phyloP scores from a whole-genome alignment of 2,113 vertebrate species.

The Octodon degus region DNA sequence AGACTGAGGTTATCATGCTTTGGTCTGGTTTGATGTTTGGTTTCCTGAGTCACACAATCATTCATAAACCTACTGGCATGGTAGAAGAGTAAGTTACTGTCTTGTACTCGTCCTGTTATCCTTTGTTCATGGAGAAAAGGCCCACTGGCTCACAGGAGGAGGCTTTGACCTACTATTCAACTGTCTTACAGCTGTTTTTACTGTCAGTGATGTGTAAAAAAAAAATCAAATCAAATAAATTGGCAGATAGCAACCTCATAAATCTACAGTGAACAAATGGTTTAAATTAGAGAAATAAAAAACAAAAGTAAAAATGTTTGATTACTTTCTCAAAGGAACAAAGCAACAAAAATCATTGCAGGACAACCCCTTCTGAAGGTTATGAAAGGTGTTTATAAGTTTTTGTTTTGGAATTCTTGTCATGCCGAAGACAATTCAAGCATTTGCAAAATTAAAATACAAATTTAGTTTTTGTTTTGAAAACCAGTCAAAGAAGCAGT shows the following conservation, averaged over 20 bases:
- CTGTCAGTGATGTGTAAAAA: slow-evolving; percentile 62
- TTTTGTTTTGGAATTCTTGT: background rate
- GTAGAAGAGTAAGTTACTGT: background rate
- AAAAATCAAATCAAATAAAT: slow-evolving; percentile 63
- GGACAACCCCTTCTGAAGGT: slow-evolving; percentile 59
- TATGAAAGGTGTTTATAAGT: background rate
- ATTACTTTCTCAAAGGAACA: slow-evolving; percentile 69
- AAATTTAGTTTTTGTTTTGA: slow-evolving; percentile 51
- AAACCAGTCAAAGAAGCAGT: background rate
- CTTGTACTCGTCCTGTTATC: background rate
- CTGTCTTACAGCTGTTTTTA: slow-evolving; percentile 68
- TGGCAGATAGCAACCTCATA: slow-evolving; percentile 67
- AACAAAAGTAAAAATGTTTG: slow-evolving; percentile 70
- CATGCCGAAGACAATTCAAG: slow-evolving; percentile 19
- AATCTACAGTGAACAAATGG: slow-evolving; percentile 72
- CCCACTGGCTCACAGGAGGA: slow-evolving; percentile 10
- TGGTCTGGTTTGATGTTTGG: background rate
- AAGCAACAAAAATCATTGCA: background rate
- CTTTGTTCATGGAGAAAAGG: background rate
- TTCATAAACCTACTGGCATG: background rate
- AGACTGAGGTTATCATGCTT: background rate
- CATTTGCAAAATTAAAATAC: slow-evolving; percentile 40
- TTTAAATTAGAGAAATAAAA: slow-evolving; percentile 80
- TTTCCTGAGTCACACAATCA: slow-evolving; percentile 4
- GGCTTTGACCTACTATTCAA: slow-evolving; percentile 51